Evolutionary conservation across 1,140 invertebrate genomes (phyloP), one percentile per base, ranked within the genome.

Genomic region (Stenopsyche tienmushanensis): DNA sequence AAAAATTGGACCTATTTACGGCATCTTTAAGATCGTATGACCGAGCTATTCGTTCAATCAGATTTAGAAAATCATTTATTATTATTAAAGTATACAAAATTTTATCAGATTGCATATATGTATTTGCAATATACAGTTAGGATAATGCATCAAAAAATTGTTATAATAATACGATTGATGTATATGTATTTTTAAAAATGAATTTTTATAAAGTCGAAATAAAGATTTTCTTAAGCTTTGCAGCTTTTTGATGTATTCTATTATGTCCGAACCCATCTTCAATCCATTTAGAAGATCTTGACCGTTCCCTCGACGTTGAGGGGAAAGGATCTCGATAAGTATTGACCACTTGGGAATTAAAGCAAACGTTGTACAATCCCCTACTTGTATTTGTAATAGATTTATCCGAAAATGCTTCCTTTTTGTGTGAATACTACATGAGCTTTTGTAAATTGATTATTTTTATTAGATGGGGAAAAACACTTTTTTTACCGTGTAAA

Each of bases 201-300:
- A n/a, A n/a, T n/a, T n/a, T n/a, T n/a, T n/a, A n/a, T n/a, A n/a
- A n/a, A n/a, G n/a, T n/a, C n/a, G n/a, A n/a, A n/a, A n/a, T n/a
- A n/a, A n/a, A n/a, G n/a, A n/a, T n/a, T n/a, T n/a, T n/a, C n/a
- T n/a, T n/a, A n/a, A n/a, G n/a, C n/a, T n/a, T n/a, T n/a, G n/a
- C n/a, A n/a, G n/a, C n/a, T 34, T 47, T 60, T 60, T 60, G 57
- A 60, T 60, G 57, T 60, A 60, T 60, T 60, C 57, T 60, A 44
- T 60, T 60, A 47, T 13, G 42, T 26, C 15, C 17, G 29, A 60
- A 26, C 57, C 57, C 24, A 47, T 60, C 57, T 26, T 60, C 57
- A 60, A 60, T 60, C 57, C 26, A 60, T 60, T 60, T 60, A 47
- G 57, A 29, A 34, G 57, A 26, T 47, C 57, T 60, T 60, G 57